A percentile compares a stretch with the other conserved stretches of the same genome.
These are phyloP conservation scores for Drosophila jambulina DNA, from an alignment of 1,140 invertebrate species.

Conservation along the genomic window DNA sequence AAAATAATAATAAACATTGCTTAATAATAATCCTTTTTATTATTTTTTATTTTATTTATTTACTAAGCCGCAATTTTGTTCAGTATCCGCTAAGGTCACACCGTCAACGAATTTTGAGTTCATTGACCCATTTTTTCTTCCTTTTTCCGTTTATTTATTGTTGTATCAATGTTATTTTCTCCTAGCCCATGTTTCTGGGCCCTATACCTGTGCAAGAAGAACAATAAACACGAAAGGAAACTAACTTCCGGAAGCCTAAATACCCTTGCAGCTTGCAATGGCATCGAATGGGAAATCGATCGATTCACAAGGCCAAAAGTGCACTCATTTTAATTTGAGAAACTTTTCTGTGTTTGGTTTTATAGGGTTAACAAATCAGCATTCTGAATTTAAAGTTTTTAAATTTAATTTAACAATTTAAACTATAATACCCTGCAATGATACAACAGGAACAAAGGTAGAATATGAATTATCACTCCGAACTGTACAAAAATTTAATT, in stretches of 20 bases:
- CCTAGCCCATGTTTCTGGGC: slow-evolving; percentile 32
- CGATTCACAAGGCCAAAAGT: not conserved
- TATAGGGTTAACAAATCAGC: too few species aligned
- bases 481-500: too few species aligned
- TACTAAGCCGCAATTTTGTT: not conserved
- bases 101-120: slow-evolving; percentile 21
- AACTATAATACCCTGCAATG: too few species aligned
- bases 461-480: too few species aligned
- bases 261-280: not conserved
- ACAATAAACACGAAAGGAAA: slow-evolving; percentile 14
- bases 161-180: slow-evolving; percentile 26
- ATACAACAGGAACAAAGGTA: too few species aligned
- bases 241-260: not conserved
- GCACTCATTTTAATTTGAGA: not conserved
- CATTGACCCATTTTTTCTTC: slow-evolving; percentile 35
- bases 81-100: slow-evolving; percentile 8
- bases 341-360: too few species aligned
- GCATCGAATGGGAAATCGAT: not conserved
- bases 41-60: too few species aligned
- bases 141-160: slow-evolving; percentile 55
- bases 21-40: too few species aligned
- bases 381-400: too few species aligned
- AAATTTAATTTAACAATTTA: too few species aligned
- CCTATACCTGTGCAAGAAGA: slow-evolving; percentile 35
- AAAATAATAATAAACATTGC: not conserved